phyloP scores from a whole-genome alignment of 37 sponge, comb jelly and placozoan species.

The Haliclona indistincta region DNA sequence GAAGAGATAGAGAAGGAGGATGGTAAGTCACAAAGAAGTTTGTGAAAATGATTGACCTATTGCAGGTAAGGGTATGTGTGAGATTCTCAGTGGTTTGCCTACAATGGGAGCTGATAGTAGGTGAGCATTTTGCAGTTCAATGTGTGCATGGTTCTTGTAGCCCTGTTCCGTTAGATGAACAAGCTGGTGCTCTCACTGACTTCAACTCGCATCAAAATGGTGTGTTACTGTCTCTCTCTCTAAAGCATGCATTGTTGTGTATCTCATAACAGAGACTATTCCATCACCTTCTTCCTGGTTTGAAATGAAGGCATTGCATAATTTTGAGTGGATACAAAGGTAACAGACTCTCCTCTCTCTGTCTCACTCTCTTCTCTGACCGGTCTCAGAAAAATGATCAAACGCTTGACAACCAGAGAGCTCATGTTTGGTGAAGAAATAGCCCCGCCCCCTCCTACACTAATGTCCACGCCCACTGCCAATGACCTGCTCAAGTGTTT shows the following conservation, averaged over 20 bases:
- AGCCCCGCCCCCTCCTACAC: conserved; percentile 50
- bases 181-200: background rate
- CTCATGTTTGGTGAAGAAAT: conserved; percentile 50
- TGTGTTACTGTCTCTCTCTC: background rate
- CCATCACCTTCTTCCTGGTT: conserved; percentile 34
- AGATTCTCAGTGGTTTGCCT: background rate
- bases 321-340: conserved; percentile 55
- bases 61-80: background rate
- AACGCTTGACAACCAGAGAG: conserved; percentile 32
- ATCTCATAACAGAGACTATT: conserved; percentile 18
- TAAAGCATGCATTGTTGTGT: background rate
- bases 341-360: background rate
- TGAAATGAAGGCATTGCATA: conserved; percentile 46
- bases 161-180: background rate
- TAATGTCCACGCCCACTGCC: background rate
- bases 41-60: background rate
- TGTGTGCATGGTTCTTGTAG: background rate
- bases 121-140: background rate
- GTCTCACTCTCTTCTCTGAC: background rate
- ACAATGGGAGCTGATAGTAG: background rate
- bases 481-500: conserved; percentile 41
- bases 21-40: background rate
- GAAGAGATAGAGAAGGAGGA: background rate
- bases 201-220: background rate
- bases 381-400: conserved; percentile 37